Evolutionary conservation across 1,140 invertebrate species (phyloP), one percentile per base, ranked within the genome.

Genomic region (Pomacea maculata): DNA sequence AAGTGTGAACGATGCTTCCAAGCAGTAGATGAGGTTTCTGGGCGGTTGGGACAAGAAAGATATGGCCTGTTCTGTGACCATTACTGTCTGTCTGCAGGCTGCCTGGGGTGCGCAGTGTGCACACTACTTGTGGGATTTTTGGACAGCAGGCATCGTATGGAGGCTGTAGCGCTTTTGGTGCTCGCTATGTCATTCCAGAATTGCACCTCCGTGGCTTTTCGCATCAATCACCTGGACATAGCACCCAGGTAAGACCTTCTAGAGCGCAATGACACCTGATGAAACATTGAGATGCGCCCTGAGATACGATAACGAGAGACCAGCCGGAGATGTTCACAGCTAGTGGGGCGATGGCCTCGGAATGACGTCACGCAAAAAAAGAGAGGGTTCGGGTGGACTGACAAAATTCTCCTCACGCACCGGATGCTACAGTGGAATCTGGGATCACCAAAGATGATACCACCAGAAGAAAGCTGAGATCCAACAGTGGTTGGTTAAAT

Each of bases 201-300:
- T 52, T 29, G 79, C 21, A 81, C 83, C 10, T 81, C 83, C n/a
- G 80, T 83, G 14, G 80, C 83, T 65, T 81, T 81, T 67, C 77
- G 83, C 52, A 80, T 83, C 71, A 83, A 83, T 68, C 68, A 78
- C 64, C 67, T 83, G 57, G 83, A 83, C 70, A 83, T 83, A 55
- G 83, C 83, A 12, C 83, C 83, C 70, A 81, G 83, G 83, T 83
- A 73, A 65, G 57, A 54, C 19, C 19, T 61, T 3, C 55, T n/a
- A 17, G 4, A 61, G 19, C 54, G 25, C 68, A 29, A 6, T 67
- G 19, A 67, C 14, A 75, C 34, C 34, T 45, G 34, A 45, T 45
- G 34, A 45, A 45, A 45, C 34, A 75, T 10, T 19, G 17, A 73
- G 71, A 19, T 73, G 8, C 21, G 3, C 21, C 34, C 45, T 3